A percentile compares a stretch with the other conserved stretches of the same genome.
phyloP scores from a whole-genome alignment of 2,797 vertebrate species.

The Geotrypetes seraphini region DNA sequence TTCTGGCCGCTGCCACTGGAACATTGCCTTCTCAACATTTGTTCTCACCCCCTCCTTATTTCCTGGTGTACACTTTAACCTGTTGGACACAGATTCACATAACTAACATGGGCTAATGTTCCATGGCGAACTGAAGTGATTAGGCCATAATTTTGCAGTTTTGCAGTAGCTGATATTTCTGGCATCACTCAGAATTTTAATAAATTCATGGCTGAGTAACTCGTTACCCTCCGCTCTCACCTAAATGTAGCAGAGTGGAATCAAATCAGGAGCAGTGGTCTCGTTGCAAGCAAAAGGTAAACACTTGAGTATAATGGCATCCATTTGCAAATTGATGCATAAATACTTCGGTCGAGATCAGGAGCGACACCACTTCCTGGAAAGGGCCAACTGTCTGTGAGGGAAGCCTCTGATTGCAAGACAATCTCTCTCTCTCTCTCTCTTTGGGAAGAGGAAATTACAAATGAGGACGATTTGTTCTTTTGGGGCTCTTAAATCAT shows the following conservation, averaged over 20 bases:
- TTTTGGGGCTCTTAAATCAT: conserved; percentile 19
- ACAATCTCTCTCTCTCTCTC: conserved; percentile 17
- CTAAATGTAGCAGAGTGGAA: neutral
- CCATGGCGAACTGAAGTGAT: too few species aligned
- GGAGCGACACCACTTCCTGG: conserved; percentile 18
- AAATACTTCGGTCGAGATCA: conserved; percentile 15
- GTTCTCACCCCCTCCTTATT: too few species aligned
- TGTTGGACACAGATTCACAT: too few species aligned
- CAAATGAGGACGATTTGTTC: conserved; percentile 28
- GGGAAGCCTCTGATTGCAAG: conserved; percentile 18
- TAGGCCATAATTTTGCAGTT: too few species aligned
- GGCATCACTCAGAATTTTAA: too few species aligned
- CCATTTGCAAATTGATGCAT: conserved; percentile 16
- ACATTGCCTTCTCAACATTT: too few species aligned
- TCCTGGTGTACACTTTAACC: too few species aligned
- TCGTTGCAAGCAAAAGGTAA: conserved; percentile 18
- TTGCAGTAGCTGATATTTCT: too few species aligned
- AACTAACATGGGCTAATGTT: too few species aligned
- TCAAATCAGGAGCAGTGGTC: neutral
- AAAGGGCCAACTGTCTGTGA: conserved; percentile 18
- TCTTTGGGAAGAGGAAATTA: conserved; percentile 20
- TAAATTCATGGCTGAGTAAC: neutral
- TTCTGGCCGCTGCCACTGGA: too few species aligned
- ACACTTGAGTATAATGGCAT: conserved; percentile 14
- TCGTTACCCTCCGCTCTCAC: neutral